phyloP scores from a whole-genome alignment of 2,113 vertebrate genomes.

The Phoxinus phoxinus region DNA sequence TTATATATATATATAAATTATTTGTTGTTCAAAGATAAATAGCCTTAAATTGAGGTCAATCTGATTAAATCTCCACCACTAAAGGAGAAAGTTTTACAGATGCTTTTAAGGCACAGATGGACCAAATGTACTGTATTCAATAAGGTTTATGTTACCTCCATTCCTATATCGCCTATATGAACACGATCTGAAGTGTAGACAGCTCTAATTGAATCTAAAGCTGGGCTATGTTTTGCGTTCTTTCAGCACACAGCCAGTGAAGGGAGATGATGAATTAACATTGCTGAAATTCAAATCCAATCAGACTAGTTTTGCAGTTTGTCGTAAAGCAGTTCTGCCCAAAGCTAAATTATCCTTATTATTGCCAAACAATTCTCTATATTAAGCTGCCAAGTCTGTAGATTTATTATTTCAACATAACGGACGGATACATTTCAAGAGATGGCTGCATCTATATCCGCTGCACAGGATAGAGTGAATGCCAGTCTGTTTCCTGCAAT shows the following conservation, averaged over 20 bases:
- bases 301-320: constrained; percentile 3
- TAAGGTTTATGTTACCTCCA: constrained; percentile 34
- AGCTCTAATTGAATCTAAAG: constrained; percentile 6
- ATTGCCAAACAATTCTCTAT: not conserved
- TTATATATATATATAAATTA: too few relatives aligned
- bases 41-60: not conserved
- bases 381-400: not conserved
- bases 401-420: constrained; percentile 16
- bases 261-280: constrained; percentile 32
- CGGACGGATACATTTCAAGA: constrained; percentile 19
- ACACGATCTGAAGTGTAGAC: not conserved
- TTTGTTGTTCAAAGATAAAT: not conserved
- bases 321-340: not conserved
- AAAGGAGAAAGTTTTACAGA: not conserved
- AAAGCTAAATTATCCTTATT: not conserved
- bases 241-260: not conserved
- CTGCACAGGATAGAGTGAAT: not conserved
- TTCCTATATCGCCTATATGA: constrained; percentile 9
- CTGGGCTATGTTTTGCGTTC: not conserved
- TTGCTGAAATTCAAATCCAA: constrained; percentile 1
- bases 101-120: not conserved
- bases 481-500: constrained; percentile 3
- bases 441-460: not conserved
- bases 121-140: constrained; percentile 26
- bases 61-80: constrained; percentile 22